Evolutionary conservation across 2,888 invertebrate genomes (phyloP).

Genomic region (Hermodice carunculata): DNA sequence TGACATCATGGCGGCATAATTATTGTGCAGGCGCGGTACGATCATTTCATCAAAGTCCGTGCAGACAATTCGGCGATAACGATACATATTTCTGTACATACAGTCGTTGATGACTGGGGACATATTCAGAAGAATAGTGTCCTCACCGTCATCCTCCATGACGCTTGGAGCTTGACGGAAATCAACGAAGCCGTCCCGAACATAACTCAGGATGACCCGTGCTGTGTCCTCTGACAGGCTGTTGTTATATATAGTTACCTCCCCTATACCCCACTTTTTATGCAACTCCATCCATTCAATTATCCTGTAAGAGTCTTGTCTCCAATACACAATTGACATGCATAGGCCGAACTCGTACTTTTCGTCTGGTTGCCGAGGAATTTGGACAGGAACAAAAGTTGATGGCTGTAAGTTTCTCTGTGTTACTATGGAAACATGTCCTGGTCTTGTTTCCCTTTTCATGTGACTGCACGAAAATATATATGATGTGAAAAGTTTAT

Average conservation of each 20-base stretch:
- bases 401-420: not conserved
- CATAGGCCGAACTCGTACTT: conserved; percentile 23
- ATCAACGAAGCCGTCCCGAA: conserved; percentile 9
- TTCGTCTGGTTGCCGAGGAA: conserved; percentile 3
- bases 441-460: conserved; percentile 5
- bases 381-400: conserved; percentile 15
- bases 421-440: conserved; percentile 4
- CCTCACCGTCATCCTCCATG: conserved; percentile 9
- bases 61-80: conserved; percentile 21
- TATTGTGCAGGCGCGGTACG: conserved; percentile 16
- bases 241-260: conserved; percentile 21
- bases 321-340: conserved; percentile 32
- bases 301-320: conserved; percentile 17
- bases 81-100: conserved; percentile 32
- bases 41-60: conserved; percentile 36
- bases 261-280: not conserved
- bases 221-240: conserved; percentile 7
- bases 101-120: conserved; percentile 40
- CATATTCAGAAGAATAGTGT: conserved; percentile 26
- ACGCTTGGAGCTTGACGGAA: conserved; percentile 15
- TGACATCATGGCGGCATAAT: conserved; percentile 20
- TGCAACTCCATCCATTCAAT: conserved; percentile 21
- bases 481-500: conserved; percentile 9
- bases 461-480: conserved; percentile 8
- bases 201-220: conserved; percentile 8